A percentile compares a stretch with the other conserved stretches of the same genome.
Conservation (phyloP, 2,797 vertebrate species). For the Sebastes kiyomatsui region DNA sequence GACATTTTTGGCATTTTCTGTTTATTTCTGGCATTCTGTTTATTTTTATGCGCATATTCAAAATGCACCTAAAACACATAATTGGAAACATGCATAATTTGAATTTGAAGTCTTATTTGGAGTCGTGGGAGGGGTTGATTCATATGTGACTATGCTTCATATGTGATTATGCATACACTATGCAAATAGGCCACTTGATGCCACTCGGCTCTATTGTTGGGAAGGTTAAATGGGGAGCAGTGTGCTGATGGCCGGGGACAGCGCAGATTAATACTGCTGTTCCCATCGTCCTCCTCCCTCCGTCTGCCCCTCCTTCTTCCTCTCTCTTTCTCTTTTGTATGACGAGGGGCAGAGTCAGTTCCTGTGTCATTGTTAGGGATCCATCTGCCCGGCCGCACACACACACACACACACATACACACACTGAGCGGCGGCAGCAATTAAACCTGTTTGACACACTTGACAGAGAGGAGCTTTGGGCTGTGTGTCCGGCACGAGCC, state of each 20-base stretch:
- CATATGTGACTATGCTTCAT: conserved; percentile 4
- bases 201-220: conserved; percentile 40
- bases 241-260: conserved; percentile 29
- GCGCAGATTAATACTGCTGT: conserved; percentile 41
- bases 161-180: conserved; percentile 49
- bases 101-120: not conserved
- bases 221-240: conserved; percentile 44
- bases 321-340: conserved; percentile 48
- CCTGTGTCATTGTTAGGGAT: conserved; percentile 73
- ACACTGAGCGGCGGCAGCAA: conserved; percentile 50
- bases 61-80: not conserved
- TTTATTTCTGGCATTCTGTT: not conserved
- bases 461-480: conserved; percentile 73
- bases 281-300: conserved; percentile 33
- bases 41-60: not conserved
- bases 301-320: conserved; percentile 26
- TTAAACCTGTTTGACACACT: conserved; percentile 81
- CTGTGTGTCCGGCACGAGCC: conserved; percentile 72
- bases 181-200: conserved; percentile 55
- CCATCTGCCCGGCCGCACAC: conserved; percentile 55
- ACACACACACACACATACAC: conserved; percentile 16
- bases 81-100: not conserved
- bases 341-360: conserved; percentile 64
- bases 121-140: not conserved
- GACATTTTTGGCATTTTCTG: not conserved